Conservation (phyloP, 2,888 invertebrate species). For the Erebia ligea region DNA sequence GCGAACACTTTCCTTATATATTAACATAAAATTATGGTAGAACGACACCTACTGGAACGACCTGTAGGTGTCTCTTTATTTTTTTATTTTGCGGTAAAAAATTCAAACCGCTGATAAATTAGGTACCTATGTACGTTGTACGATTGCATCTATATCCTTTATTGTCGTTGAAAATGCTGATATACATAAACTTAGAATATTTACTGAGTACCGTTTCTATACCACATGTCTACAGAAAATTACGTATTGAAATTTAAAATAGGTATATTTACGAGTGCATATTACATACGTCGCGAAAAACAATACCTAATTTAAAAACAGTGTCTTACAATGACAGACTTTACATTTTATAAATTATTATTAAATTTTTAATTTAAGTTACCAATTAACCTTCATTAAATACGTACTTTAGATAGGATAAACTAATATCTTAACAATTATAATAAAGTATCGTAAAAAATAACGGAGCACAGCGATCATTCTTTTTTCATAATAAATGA, state of each 20-base stretch:
- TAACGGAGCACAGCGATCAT: not conserved
- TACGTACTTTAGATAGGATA: no score
- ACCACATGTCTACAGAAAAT: no score
- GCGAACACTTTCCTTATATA: conserved; percentile 29
- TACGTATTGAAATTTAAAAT: no score
- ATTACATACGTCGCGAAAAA: no score
- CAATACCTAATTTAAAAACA: no score
- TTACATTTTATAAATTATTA: no score
- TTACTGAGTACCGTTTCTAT: no score
- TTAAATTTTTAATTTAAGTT: no score
- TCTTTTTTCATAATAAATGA: not conserved
- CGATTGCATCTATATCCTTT: not conserved
- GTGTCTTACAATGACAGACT: no score
- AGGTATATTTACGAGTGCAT: no score
- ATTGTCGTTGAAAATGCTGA: conserved; percentile 1
- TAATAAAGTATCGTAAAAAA: not conserved
- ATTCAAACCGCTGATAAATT: not conserved
- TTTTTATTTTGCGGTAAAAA: not conserved
- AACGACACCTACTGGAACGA: not conserved
- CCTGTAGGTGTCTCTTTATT: not conserved
- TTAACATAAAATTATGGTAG: conserved; percentile 29
- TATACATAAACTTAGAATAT: not conserved
- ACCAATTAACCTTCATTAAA: no score
- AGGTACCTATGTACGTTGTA: not conserved
- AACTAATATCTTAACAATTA: no score